Evolutionary conservation across 2,888 invertebrate genomes (phyloP).

Genomic region (Meloe dianella): DNA sequence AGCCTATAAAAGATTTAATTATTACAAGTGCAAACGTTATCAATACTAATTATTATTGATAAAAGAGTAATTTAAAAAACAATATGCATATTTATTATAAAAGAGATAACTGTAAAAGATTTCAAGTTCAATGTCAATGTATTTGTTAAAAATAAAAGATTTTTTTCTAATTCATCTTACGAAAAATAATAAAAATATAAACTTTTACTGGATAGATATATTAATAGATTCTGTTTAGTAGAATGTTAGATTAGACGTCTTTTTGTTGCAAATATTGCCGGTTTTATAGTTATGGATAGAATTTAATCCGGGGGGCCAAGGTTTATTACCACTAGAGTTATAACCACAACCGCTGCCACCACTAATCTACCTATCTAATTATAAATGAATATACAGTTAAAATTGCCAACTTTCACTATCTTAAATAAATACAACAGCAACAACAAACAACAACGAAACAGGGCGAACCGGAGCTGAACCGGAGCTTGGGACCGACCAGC

Average conservation of each 20-base stretch:
- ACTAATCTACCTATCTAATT: slow-evolving; percentile 16
- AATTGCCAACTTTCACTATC: slow-evolving; percentile 46
- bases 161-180: too few relatives aligned
- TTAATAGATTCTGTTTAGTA: too few relatives aligned
- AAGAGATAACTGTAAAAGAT: not conserved
- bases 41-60: not conserved
- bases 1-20: not conserved
- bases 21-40: not conserved
- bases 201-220: too few relatives aligned
- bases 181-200: too few relatives aligned
- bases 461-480: slow-evolving; percentile 49
- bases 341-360: slow-evolving; percentile 19
- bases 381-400: slow-evolving; percentile 15
- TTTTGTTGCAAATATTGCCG: not conserved
- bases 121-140: not conserved
- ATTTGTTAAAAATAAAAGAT: not conserved
- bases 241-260: too few relatives aligned
- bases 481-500: slow-evolving; percentile 46
- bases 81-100: too few relatives aligned
- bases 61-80: not conserved
- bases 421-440: slow-evolving; percentile 21
- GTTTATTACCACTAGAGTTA: slow-evolving; percentile 16
- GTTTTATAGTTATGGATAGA: not conserved
- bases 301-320: slow-evolving; percentile 23
- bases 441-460: slow-evolving; percentile 30